Conservation (phyloP, 2,113 vertebrate species). For the Prinia subflava region DNA sequence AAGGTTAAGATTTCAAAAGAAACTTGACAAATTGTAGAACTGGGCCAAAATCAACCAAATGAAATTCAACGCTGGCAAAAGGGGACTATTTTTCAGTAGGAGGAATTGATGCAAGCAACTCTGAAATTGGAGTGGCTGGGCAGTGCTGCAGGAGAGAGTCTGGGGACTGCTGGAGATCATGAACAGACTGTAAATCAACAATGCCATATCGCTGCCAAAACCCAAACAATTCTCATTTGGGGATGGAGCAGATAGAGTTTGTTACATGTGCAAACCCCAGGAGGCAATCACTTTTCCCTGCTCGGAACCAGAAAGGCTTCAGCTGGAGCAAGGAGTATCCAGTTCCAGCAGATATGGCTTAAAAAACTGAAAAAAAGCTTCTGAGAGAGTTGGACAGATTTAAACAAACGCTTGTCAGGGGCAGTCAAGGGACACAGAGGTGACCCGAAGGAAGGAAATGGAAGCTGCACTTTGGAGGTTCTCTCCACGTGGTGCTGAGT, state of each 20-base stretch:
- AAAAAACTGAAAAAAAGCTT: background rate
- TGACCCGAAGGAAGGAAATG: background rate
- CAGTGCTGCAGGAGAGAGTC: background rate
- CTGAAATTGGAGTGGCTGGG: background rate
- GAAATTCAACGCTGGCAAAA: background rate
- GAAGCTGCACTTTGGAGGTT: background rate
- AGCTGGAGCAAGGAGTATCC: background rate
- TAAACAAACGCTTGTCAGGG: background rate
- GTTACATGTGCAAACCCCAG: background rate
- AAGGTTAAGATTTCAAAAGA: background rate
- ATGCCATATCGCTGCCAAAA: background rate
- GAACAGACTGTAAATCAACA: constrained; percentile 34
- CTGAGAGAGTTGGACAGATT: background rate
- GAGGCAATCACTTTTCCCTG: background rate
- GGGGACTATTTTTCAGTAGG: background rate
- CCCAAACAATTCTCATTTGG: background rate
- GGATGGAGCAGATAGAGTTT: background rate
- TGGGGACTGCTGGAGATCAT: background rate
- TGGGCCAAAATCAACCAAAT: background rate
- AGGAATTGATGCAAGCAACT: background rate
- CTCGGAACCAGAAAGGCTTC: background rate
- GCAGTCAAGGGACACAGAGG: background rate
- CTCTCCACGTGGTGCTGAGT: background rate
- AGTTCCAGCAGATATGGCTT: background rate
- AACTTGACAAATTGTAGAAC: background rate